Base-by-base conservation (phyloP, 2,797 vertebrate genomes). In the Chelon auratus region DNA sequence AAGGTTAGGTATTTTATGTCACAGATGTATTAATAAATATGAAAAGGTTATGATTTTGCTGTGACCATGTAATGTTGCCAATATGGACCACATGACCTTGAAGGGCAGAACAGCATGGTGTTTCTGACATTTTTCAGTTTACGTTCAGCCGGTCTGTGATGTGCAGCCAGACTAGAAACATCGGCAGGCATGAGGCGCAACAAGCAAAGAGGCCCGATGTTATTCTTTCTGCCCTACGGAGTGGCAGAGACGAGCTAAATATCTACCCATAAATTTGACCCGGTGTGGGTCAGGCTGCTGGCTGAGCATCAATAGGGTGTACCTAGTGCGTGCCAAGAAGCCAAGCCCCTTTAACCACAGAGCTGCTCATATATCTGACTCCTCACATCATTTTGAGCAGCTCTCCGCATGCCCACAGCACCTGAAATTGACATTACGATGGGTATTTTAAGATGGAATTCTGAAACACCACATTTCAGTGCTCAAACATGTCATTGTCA, bases 261-360 rank as follows among this genome's bases (percentile, higher is more conserved):
- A 84, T 90, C 86, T 72, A 80, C 78, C 80, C 84, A 84, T 90
- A 87, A 87, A 92, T 91, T 78, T 89, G 68, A 90, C 80, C 87
- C 30, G 8, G 56, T 80, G 83, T 82, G 67, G 61, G 62, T 79
- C 65, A 52, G 84, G 68, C 75, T 81, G 72, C 84, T 89, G 86
- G 76, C 81, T 52, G 53, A 71, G 87, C 83, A 83, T 91, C 89
- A 88, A 52, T 77, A 63, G 81, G 57, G 72, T 76, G 77, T 52
- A 72, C 65, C 80, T 72, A 74, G 65, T 59, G 79, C 75, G 74
- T 82, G 88, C 87, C 84, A 86, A 82, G 72, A 78, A 83, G 70
- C 81, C 79, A 43, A 81, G 80, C 75, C 85, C 74, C 75, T 76
- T 66, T 65, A 22, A 87, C 90, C 85, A 51, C 87, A 89, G 76